Base-by-base conservation (phyloP, 1,140 invertebrate genomes). In the Hypothenemus hampei region DNA sequence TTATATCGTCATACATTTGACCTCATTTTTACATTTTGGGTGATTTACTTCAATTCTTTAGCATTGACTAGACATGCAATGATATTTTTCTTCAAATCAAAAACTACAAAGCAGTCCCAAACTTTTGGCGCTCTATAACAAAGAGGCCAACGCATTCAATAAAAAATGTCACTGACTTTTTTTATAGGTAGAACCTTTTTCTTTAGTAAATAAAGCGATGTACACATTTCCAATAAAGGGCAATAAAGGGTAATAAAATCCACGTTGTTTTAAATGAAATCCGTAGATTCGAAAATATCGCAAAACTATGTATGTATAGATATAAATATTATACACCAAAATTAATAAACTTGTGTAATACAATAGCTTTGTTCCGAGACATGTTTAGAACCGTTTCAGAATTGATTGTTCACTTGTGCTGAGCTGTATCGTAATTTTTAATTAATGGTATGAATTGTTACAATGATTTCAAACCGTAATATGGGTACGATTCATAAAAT, bases 11-110 rank as follows among this genome's bases (percentile, higher is more conserved):
- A 16, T 45, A 45, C 13, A 1, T 16, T 45, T 1, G 5, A 24
- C 0, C 29, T 45, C 29, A 45, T 45, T 26, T 6, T 15, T 7
- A 29, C 43, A 45, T 18, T 45, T 45, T 1, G 43, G 23, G 19
- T 45, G 43, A 16, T 45, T 45, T 1, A 45, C 18, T 16, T 45
- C 5, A 24, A 21, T 19, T 45, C 43, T 4, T 45, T 24, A 1
- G 22, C 22, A 15, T 10, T 45, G 4, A 26, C 19, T n/a, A 16
- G 10, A 19, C 1, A 45, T 3, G 43, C 29, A 45, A 18, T 45
- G 21, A 18, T 45, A 45, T 16, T 45, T 45, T 4, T 26, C 5
- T 5, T 24, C 43, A 4, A 2, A 45, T 24, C 43, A 45, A 3
- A 26, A 26, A 11, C 18, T 45, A 1, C 24, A 6, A 26, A 24